Base-by-base conservation (phyloP, 2,113 vertebrate species). In the Acinonyx jubatus region DNA sequence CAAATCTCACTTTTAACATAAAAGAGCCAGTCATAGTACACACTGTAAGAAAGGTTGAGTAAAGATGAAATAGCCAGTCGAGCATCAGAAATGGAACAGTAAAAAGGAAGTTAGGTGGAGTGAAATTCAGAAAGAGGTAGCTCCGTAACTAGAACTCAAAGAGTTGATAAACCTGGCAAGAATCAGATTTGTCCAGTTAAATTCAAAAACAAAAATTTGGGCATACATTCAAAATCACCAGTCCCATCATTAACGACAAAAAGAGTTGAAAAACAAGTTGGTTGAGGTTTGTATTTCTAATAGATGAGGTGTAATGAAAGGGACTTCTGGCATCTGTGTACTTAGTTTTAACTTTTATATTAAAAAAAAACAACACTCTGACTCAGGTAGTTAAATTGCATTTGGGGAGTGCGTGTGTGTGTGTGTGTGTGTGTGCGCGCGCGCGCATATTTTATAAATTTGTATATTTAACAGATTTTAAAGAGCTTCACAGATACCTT, bases 261-360 rank as follows among this genome's bases (percentile, higher is more conserved):
- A 19, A n/a, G 69, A 91, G 76, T 55, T 69, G 55, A 48, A 91
- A 90, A 96, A 71, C 50, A 29, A 65, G 68, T 71, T 78, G 33
- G 38, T 21, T 88, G n/a, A 88, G 8, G 6, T 92, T 84, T 89
- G 1, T 83, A 71, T 94, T 82, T 69, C 87, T 97, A 78, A 87
- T 4, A 69, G 48, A 76, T 81, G 80, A 81, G 55, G 25, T 27
- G 65, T 38, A 80, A 52, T 57, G 41, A 80, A 89, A 94, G 4
- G 45, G 48, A 84, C 38, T 83, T 76, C 66, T 80, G 57, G 25
- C 41, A 91, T 76, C n/a, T 71, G 29, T 86, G 27, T 48, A 33
- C 10, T 79, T 79, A 36, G 23, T 69, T 78, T 88, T 89, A 76
- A 57, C 8, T 69, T 78, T 82, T 92, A 81, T 81, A 48, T 57